Base-by-base conservation (phyloP, 2,113 vertebrate species). In the Gymnarchus niloticus region DNA sequence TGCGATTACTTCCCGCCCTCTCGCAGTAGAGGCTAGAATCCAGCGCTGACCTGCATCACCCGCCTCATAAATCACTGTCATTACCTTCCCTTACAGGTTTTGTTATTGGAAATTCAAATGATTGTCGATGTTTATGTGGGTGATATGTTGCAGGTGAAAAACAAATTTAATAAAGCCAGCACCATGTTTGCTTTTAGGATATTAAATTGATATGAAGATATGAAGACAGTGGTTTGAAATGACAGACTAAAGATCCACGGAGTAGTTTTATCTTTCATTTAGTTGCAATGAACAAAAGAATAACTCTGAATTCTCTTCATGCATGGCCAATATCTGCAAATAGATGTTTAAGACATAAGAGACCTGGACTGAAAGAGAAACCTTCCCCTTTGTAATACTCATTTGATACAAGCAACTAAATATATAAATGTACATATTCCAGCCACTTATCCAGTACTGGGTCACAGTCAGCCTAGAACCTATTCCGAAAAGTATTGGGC, bases 141-240 rank as follows among this genome's bases (percentile, higher is more conserved):
- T 86, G 90, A 91, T 87, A 59, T 44, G 85, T 56, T 69, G 80
- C 33, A 69, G 33, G 51, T 25, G 82, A 83, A 83, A 83, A 83
- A 23, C 56, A 59, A 57, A 83, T 57, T 54, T 46, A 83, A 83
- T 83, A 59, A 59, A 12, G 19, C 10, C 33, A 9, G 5, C 82
- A 56, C 56, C 33, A n/a, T 83, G 87, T 88, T 83, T 56, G 37
- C 56, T 83, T 41, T 59, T 44, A 59, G 82, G 56, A 49, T 76
- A 54, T 51, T 65, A 56, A 44, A 59, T 85, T 57, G 33, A 56
- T 87, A 86, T 46, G 21, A 85, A 76, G 69, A n/a, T 81, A 86
- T 54, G n/a, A 86, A 59, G 44, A 21, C 61, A 86, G 88, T 85
- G 87, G 85, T 87, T 52, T 89, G 82, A 83, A 85, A 90, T 88